Evolutionary conservation across 1,140 invertebrate species (phyloP).

Genomic region (Lepidurus packardi): DNA sequence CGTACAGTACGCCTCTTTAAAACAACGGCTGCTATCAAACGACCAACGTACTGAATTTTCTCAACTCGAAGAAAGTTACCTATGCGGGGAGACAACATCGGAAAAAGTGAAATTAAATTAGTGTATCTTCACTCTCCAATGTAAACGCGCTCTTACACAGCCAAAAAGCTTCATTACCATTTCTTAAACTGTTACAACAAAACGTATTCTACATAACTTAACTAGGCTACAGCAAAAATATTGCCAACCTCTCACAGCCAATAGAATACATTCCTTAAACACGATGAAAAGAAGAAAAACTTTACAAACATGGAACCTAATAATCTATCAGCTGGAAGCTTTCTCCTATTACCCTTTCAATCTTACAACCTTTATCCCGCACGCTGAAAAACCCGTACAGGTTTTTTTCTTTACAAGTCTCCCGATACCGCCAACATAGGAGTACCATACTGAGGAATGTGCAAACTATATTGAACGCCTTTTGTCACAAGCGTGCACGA

Average conservation of each 20-base stretch:
- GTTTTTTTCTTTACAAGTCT: slow-evolving; percentile 4
- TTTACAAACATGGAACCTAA: not conserved
- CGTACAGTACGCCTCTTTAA: no score
- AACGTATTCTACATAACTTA: not conserved
- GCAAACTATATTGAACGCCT: slow-evolving; percentile 11
- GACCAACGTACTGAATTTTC: no score
- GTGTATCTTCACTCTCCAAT: not conserved
- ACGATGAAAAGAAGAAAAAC: not conserved
- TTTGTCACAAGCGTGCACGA: slow-evolving; percentile 17
- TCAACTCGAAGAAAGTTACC: no score
- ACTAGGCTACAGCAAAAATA: not conserved
- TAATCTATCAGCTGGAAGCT: not conserved
- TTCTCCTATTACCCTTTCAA: not conserved
- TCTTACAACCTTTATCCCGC: not conserved
- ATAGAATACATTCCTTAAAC: slow-evolving; percentile 6
- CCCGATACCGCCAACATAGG: not conserved
- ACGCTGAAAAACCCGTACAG: not conserved
- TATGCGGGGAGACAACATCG: no score
- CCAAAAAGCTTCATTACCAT: slow-evolving; percentile 3
- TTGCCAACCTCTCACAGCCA: slow-evolving; percentile 3
- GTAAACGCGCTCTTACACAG: not conserved
- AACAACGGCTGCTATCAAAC: no score
- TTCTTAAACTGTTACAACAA: slow-evolving; percentile 3
- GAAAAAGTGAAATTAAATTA: not conserved
- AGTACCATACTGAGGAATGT: not conserved